Evolutionary conservation across 2,888 invertebrate species (phyloP).

Genomic region (Harmothoe impar): DNA sequence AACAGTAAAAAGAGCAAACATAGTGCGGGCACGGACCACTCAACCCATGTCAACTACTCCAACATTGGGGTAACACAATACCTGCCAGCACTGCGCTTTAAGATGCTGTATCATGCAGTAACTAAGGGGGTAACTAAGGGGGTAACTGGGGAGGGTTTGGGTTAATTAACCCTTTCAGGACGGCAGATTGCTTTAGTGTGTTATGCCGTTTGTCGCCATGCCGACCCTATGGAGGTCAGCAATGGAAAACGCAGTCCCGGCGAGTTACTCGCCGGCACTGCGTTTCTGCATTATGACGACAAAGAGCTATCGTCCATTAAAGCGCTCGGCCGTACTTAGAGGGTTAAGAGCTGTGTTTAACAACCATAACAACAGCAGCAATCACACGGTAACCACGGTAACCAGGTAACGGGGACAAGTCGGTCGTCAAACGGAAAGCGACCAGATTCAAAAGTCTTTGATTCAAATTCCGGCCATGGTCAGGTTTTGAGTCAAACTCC

Average conservation of each 20-base stretch:
- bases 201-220: too few species aligned
- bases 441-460: slow-evolving; percentile 52
- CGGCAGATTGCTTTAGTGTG: too few species aligned
- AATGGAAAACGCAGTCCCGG: too few species aligned
- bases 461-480: neutral
- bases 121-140: neutral
- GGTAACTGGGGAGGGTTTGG: neutral
- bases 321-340: too few species aligned
- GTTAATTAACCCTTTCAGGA: too few species aligned
- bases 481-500: neutral
- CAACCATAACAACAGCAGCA: slow-evolving; percentile 30
- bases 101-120: neutral
- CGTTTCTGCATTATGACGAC: too few species aligned
- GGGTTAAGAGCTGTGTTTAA: too few species aligned
- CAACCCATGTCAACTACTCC: neutral
- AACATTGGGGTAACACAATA: slow-evolving; percentile 5
- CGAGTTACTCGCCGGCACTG: too few species aligned
- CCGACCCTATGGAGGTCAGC: too few species aligned
- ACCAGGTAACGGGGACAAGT: neutral
- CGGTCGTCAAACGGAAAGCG: neutral
- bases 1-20: slow-evolving; percentile 20
- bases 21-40: neutral
- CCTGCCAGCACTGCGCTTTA: neutral
- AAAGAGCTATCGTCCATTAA: too few species aligned
- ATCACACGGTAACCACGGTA: slow-evolving; percentile 42